phyloP scores from a whole-genome alignment of 2,797 vertebrate species.

The Lepus townsendii region DNA sequence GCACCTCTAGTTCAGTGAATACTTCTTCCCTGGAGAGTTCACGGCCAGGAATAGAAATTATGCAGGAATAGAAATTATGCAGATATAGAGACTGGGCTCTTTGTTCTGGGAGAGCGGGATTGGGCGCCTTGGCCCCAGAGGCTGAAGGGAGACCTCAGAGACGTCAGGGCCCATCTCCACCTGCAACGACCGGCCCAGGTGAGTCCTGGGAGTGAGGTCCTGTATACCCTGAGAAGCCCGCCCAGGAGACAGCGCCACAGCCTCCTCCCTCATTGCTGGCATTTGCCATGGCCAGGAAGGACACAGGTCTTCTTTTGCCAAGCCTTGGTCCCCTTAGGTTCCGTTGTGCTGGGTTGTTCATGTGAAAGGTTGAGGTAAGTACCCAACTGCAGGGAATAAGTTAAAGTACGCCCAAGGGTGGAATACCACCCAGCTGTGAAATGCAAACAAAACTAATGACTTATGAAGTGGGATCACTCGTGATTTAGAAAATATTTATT shows the following conservation, averaged over 20 bases:
- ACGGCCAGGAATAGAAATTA: neutral
- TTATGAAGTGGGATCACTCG: neutral
- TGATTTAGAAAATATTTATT: constrained; percentile 1
- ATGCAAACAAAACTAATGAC: neutral
- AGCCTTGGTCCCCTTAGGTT: neutral
- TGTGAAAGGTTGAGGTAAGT: constrained; percentile 12
- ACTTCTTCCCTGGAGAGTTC: neutral
- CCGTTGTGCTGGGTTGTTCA: neutral
- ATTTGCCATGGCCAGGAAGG: neutral
- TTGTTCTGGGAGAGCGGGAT: neutral
- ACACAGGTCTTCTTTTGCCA: neutral
- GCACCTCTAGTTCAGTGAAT: neutral
- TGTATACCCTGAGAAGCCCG: neutral
- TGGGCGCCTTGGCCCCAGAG: neutral
- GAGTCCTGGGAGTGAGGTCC: neutral
- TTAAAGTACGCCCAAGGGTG: neutral
- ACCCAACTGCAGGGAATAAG: neutral
- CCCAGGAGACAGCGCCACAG: neutral
- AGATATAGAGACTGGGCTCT: neutral
- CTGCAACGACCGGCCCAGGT: neutral
- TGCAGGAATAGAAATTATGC: neutral
- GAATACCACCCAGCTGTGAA: neutral
- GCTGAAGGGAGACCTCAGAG: neutral
- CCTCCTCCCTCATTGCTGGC: neutral
- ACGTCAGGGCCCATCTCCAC: neutral